phyloP scores from a whole-genome alignment of 2,113 vertebrate genomes.

The Pachycephala philippinensis region DNA sequence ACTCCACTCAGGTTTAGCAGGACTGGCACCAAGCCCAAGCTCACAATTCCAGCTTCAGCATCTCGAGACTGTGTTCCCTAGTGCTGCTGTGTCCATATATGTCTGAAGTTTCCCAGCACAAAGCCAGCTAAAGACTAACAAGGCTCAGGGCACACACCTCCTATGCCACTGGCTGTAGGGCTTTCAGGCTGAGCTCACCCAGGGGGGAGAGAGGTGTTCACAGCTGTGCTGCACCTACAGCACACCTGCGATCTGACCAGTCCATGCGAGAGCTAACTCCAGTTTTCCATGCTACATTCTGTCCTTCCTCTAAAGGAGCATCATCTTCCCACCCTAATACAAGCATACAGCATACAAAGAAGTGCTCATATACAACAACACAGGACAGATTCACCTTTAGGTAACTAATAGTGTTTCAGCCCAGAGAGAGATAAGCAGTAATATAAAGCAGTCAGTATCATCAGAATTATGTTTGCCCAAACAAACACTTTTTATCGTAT shows the following conservation, averaged over 20 bases:
- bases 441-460: not conserved
- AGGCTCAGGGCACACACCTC: not conserved
- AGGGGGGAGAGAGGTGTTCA: accelerated
- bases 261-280: not conserved
- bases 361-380: not conserved
- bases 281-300: not conserved
- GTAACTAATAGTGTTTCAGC: not conserved
- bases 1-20: not conserved
- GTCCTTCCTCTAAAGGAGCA: not conserved
- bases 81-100: not conserved
- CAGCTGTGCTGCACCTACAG: not conserved
- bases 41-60: not conserved
- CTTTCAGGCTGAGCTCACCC: not conserved
- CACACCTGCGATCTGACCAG: accelerated
- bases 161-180: not conserved
- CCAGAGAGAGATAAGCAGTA: not conserved
- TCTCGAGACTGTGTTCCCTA: not conserved
- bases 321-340: not conserved
- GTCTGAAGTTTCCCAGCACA: not conserved
- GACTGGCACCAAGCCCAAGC: not conserved
- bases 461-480: not conserved
- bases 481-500: not conserved
- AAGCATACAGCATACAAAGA: not conserved
- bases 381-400: not conserved
- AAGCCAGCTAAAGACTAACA: not conserved